A percentile compares a stretch with the other conserved stretches of the same genome.
These are phyloP conservation scores for Aix galericulata DNA, from an alignment of 2,113 vertebrate species.

Conservation along the genomic window DNA sequence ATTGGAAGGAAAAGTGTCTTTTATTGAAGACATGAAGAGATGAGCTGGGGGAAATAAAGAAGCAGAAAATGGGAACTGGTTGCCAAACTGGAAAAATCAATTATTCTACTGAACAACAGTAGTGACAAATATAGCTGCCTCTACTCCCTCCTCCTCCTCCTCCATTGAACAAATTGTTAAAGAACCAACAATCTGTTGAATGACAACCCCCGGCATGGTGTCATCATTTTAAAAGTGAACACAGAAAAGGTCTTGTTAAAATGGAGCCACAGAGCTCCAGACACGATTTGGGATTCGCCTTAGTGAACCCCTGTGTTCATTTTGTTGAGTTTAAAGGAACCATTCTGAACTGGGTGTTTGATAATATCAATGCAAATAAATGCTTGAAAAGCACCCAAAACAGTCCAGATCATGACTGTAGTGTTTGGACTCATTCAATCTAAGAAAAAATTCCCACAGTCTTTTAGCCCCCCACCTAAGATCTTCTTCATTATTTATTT, in stretches of 20 bases:
- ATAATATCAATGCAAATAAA: conserved; percentile 60
- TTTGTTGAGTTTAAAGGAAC: conserved; percentile 55
- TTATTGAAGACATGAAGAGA: neutral
- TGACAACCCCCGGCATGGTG: conserved; percentile 31
- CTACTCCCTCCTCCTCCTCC: conserved; percentile 54
- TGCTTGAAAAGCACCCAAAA: conserved; percentile 63
- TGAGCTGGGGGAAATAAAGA: neutral
- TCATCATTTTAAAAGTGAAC: conserved; percentile 46
- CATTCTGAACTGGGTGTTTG: conserved; percentile 34
- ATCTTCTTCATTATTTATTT: neutral
- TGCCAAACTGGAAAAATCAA: conserved; percentile 70
- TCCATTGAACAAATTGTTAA: conserved; percentile 70
- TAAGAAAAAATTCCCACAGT: conserved; percentile 47
- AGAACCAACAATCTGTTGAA: conserved; percentile 70
- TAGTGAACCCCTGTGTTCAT: conserved; percentile 6
- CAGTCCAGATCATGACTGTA: conserved; percentile 16
- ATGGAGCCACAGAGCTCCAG: conserved; percentile 37
- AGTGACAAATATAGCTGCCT: conserved; percentile 68
- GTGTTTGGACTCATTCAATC: neutral
- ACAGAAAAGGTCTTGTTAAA: conserved; percentile 57
- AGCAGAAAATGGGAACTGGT: conserved; percentile 44
- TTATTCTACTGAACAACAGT: conserved; percentile 64
- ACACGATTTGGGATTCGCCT: conserved; percentile 13
- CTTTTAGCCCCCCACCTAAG: neutral
- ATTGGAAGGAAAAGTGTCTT: conserved; percentile 25